Percentiles rank a stretch among this genome's conserved stretches.
phyloP scores from a whole-genome alignment of 2,888 invertebrate species.

The Parnassius apollo region DNA sequence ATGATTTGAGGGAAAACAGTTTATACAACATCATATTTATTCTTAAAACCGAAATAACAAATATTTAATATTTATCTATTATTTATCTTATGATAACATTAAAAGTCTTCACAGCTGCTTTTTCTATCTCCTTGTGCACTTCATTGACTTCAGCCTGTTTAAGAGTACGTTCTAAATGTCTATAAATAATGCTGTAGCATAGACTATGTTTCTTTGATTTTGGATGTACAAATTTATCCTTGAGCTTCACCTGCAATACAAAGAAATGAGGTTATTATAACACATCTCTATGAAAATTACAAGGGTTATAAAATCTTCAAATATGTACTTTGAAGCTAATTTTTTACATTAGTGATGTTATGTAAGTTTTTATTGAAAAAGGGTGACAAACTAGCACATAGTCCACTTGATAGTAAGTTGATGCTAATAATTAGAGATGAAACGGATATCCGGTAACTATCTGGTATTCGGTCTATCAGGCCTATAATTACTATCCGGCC shows the following conservation, averaged over 20 bases:
- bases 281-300: too few species aligned
- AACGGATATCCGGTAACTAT: too few species aligned
- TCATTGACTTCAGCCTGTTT: constrained; percentile 92
- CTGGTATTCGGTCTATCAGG: too few species aligned
- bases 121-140: constrained; percentile 89
- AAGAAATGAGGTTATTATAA: not conserved
- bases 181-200: constrained; percentile 95
- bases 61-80: constrained; percentile 40
- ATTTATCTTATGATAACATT: constrained; percentile 63
- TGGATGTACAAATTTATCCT: constrained; percentile 93
- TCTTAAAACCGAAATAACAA: not conserved
- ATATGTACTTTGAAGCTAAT: too few species aligned
- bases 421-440: too few species aligned
- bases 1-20: too few species aligned
- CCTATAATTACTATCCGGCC: too few species aligned
- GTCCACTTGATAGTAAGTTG: too few species aligned
- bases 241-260: constrained; percentile 84
- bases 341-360: too few species aligned
- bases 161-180: constrained; percentile 94
- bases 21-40: not conserved
- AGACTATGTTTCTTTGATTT: constrained; percentile 91
- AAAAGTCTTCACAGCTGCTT: constrained; percentile 65
- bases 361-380: too few species aligned
- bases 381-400: too few species aligned
- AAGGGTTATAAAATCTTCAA: too few species aligned